Conservation (phyloP, 2,113 vertebrate genomes). For the Ciconia stormi region DNA sequence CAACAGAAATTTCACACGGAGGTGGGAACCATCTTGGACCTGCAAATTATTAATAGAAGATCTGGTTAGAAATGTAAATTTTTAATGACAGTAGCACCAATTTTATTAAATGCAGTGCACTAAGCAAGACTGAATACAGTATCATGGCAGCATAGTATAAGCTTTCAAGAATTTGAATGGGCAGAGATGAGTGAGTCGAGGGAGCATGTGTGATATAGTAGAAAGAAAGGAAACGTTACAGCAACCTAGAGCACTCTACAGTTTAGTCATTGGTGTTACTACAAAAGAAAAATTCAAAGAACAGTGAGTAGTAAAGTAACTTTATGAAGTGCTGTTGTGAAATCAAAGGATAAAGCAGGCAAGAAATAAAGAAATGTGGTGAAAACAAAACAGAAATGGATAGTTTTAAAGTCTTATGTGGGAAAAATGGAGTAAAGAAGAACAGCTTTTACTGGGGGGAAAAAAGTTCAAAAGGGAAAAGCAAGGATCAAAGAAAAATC, state of each 20-base stretch:
- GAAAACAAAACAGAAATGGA: not conserved
- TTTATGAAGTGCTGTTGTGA: not conserved
- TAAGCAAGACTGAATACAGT: not conserved
- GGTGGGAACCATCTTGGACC: not conserved
- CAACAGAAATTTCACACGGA: not conserved
- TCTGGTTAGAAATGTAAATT: not conserved
- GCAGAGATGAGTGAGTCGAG: not conserved
- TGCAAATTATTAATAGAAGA: not conserved
- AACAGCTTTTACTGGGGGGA: not conserved
- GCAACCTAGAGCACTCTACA: not conserved
- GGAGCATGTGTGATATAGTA: not conserved
- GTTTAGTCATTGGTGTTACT: not conserved
- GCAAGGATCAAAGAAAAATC: conserved; percentile 23
- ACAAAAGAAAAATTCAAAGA: not conserved
- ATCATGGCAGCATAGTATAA: not conserved
- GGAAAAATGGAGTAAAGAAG: not conserved
- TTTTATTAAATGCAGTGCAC: not conserved
- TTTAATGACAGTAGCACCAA: not conserved
- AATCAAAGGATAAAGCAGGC: not conserved
- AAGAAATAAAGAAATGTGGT: not conserved
- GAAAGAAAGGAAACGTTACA: not conserved
- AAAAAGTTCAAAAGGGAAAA: not conserved
- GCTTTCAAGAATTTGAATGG: not conserved
- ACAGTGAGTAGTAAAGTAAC: not conserved
- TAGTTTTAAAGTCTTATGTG: not conserved